phyloP scores from a whole-genome alignment of 2,113 vertebrate species.

The Pterocles burchelli region DNA sequence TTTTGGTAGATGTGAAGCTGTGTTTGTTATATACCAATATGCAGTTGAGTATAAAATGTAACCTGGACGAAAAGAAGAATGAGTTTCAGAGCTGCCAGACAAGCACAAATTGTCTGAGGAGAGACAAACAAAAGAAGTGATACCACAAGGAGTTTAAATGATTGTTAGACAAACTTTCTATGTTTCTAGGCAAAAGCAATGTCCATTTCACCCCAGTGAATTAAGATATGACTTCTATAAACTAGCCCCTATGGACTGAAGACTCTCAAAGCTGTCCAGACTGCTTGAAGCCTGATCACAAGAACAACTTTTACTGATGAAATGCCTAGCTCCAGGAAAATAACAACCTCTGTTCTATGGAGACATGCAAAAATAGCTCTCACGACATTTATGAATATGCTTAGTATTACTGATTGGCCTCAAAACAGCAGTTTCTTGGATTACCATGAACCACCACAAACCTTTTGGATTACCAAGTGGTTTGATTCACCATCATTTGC shows the following conservation, averaged over 20 bases:
- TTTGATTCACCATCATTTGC: not conserved
- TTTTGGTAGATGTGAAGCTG: not conserved
- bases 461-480: not conserved
- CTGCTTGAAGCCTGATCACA: not conserved
- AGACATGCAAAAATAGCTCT: not conserved
- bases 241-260: not conserved
- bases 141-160: not conserved
- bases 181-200: not conserved
- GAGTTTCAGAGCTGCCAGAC: not conserved
- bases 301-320: not conserved
- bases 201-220: not conserved
- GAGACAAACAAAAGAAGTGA: not conserved
- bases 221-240: not conserved
- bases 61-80: not conserved
- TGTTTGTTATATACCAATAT: not conserved
- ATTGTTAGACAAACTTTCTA: not conserved
- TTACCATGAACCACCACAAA: not conserved
- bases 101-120: not conserved
- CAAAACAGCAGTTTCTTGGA: not conserved
- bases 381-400: not conserved
- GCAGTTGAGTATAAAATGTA: not conserved
- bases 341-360: not conserved
- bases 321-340: not conserved
- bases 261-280: not conserved
- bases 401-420: not conserved